Conservation (phyloP, 2,113 vertebrate genomes). For the Ophiodon elongatus region DNA sequence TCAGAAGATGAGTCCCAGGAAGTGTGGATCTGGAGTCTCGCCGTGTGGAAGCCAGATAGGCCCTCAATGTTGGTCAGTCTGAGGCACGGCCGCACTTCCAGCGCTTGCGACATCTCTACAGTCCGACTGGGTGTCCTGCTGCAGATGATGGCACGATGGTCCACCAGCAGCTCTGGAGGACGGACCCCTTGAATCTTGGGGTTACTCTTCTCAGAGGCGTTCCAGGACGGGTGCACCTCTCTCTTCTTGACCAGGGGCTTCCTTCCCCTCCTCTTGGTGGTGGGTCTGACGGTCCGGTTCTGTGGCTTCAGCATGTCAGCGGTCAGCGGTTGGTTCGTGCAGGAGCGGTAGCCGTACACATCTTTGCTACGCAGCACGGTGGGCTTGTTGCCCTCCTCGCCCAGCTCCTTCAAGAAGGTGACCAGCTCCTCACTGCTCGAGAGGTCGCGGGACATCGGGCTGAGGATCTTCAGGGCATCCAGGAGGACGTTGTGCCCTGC, state of each 20-base stretch:
- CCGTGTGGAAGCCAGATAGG: conserved; percentile 75
- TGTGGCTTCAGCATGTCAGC: conserved; percentile 65
- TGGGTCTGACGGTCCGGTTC: conserved; percentile 52
- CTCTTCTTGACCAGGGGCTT: conserved; percentile 63
- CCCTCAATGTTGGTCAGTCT: conserved; percentile 78
- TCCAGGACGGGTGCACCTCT: conserved; percentile 81
- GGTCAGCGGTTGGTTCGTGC: conserved; percentile 67
- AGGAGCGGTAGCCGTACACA: conserved; percentile 77
- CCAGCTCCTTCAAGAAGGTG: conserved; percentile 75
- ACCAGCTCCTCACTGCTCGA: conserved; percentile 71
- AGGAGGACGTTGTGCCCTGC: conserved; percentile 73
- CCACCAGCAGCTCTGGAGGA: conserved; percentile 63
- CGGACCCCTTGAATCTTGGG: conserved; percentile 78
- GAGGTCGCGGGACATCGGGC: conserved; percentile 69
- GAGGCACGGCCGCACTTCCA: conserved; percentile 67
- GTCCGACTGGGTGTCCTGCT: conserved; percentile 45
- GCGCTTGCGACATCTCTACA: conserved; percentile 25
- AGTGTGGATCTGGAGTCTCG: conserved; percentile 78
- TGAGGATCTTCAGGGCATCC: conserved; percentile 79
- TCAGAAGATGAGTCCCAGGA: conserved; percentile 59
- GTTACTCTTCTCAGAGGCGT: conserved; percentile 36
- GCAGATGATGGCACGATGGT: conserved; percentile 38
- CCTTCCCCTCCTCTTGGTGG: conserved; percentile 66
- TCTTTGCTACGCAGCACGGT: conserved; percentile 75
- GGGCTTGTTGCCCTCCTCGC: conserved; percentile 75